Conservation (phyloP, 2,113 vertebrate species). For the Lepus europaeus region DNA sequence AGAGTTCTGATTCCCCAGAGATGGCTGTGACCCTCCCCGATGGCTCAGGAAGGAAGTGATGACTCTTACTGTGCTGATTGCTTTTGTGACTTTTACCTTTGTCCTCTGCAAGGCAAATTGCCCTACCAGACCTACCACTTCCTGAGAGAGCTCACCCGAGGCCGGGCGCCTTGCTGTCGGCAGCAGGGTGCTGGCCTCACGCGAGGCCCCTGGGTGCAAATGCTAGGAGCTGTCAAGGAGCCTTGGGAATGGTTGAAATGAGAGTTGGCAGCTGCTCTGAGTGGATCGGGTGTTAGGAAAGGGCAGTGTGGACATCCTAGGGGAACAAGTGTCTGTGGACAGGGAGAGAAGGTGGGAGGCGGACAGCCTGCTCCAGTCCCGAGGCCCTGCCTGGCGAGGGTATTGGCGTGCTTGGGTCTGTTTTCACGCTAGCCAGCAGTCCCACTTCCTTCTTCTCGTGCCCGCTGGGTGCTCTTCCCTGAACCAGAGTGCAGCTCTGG, state of each 20-base stretch:
- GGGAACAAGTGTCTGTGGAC: rapidly evolving
- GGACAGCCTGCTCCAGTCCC: neutral
- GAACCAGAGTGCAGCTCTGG: neutral
- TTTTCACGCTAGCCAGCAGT: neutral
- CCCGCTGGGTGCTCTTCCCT: neutral
- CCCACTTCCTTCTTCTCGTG: neutral
- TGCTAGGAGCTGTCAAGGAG: neutral
- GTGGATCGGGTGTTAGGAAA: neutral
- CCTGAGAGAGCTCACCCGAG: slow-evolving; percentile 9
- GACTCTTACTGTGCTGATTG: neutral
- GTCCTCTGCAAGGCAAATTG: slow-evolving; percentile 40
- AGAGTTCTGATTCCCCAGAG: neutral
- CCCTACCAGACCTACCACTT: slow-evolving; percentile 44
- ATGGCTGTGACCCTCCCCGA: neutral
- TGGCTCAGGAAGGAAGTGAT: slow-evolving; percentile 61
- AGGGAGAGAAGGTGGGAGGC: neutral
- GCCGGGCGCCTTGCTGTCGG: neutral
- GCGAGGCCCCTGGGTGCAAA: neutral
- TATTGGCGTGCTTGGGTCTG: neutral
- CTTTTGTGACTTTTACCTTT: slow-evolving; percentile 39
- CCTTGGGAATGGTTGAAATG: neutral
- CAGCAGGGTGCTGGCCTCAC: neutral
- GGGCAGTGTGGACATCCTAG: neutral
- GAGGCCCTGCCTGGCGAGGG: neutral
- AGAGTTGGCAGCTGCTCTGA: too few relatives aligned